Conservation (phyloP, 35 echinoderm and acorn worm species). For the Holothuria glaberrima region DNA sequence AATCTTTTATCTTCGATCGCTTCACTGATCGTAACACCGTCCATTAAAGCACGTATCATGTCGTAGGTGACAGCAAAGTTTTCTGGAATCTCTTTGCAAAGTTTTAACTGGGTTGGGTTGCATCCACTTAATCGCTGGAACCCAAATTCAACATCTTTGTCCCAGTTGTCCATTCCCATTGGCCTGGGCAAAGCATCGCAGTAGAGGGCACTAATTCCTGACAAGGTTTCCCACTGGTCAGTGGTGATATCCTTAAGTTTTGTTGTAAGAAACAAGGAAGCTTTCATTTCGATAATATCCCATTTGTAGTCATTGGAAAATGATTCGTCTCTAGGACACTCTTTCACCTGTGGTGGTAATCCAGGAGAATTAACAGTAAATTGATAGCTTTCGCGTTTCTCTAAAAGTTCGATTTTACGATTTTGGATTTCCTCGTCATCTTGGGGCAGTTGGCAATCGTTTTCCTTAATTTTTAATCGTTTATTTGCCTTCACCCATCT, state of each 20-base stretch:
- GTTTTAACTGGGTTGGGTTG: slow-evolving; percentile 61
- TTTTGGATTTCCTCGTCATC: slow-evolving; percentile 60
- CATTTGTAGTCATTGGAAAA: slow-evolving; percentile 84
- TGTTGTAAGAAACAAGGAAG: slow-evolving; percentile 52
- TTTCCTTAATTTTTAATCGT: slow-evolving; percentile 44
- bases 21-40: slow-evolving; percentile 73
- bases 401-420: slow-evolving; percentile 60
- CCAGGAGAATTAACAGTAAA: slow-evolving; percentile 57
- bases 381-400: slow-evolving; percentile 69
- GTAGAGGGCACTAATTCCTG: slow-evolving; percentile 78
- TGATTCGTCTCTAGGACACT: slow-evolving; percentile 30
- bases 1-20: slow-evolving; percentile 78
- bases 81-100: slow-evolving; percentile 76
- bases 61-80: slow-evolving; percentile 85
- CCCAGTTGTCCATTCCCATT: slow-evolving; percentile 69
- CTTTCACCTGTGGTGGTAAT: slow-evolving; percentile 69
- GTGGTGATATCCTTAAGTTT: slow-evolving; percentile 73
- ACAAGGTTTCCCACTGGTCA: slow-evolving; percentile 63
- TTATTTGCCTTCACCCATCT: slow-evolving; percentile 79
- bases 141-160: slow-evolving; percentile 69
- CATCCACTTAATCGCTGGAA: slow-evolving; percentile 72
- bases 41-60: slow-evolving; percentile 75
- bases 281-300: slow-evolving; percentile 81
- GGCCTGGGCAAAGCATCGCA: slow-evolving; percentile 69
- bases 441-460: slow-evolving; percentile 76